Percentiles rank a stretch among this genome's conserved stretches.
phyloP scores from a whole-genome alignment of 92 coral and sea anemone species.

The Parazoanthus swiftii region DNA sequence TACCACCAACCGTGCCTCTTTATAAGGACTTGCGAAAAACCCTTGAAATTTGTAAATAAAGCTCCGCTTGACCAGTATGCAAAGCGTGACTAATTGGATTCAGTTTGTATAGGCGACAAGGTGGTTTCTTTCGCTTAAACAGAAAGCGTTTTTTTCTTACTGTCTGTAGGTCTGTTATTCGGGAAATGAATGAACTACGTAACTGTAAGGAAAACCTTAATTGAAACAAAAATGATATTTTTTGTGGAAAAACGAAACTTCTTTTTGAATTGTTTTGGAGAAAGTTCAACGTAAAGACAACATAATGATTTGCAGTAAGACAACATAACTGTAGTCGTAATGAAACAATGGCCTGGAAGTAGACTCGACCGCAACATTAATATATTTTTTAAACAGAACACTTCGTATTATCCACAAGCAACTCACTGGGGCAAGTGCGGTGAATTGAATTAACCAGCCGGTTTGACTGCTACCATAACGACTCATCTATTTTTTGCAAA shows the following conservation, averaged over 20 bases:
- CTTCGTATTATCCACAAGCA: constrained; percentile 19
- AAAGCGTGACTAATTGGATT: neutral
- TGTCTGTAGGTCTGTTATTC: neutral
- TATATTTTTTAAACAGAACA: constrained; percentile 17
- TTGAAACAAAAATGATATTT: too few species aligned
- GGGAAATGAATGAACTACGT: neutral
- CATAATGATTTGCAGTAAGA: neutral
- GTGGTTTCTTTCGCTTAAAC: neutral
- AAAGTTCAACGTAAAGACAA: neutral
- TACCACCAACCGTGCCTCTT: constrained; percentile 9
- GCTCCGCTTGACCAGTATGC: neutral
- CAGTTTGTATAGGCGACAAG: neutral
- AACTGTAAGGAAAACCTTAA: neutral
- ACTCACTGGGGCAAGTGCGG: neutral
- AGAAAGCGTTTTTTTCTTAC: neutral
- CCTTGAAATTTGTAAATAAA: constrained; percentile 4
- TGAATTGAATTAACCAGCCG: neutral
- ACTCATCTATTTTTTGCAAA: neutral
- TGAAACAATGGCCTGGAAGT: neutral
- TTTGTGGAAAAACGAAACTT: neutral
- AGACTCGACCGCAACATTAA: constrained; percentile 4
- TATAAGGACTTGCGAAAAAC: neutral
- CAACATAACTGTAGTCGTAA: neutral
- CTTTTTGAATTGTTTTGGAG: neutral
- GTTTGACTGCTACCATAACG: neutral